phyloP scores from a whole-genome alignment of 92 coral and sea anemone genomes.

The Parazoanthus atlanticus region DNA sequence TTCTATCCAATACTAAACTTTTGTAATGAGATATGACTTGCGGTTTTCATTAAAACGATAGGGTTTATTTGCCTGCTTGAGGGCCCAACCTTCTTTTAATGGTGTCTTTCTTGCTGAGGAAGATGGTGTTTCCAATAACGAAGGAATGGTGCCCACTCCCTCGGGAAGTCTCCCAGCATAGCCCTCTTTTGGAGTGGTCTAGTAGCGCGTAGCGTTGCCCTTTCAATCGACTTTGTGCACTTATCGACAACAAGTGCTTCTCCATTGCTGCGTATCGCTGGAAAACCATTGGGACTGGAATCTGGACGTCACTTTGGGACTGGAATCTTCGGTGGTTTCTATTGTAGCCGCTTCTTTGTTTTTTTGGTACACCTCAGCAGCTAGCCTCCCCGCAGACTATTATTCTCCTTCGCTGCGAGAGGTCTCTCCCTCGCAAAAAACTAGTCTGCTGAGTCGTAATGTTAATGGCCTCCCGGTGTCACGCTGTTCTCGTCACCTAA shows the following conservation, averaged over 20 bases:
- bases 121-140: background rate
- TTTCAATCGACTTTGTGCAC: constrained; percentile 37
- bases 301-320: constrained; percentile 23
- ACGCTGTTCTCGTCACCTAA: too few species aligned
- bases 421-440: too few species aligned
- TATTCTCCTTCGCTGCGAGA: too few species aligned
- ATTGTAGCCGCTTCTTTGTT: background rate
- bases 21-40: constrained; percentile 24
- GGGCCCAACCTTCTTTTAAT: background rate
- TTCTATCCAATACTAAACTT: background rate
- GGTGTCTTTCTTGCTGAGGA: background rate
- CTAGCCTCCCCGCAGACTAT: too few species aligned
- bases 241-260: constrained; percentile 18
- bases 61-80: background rate
- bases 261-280: constrained; percentile 39
- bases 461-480: too few species aligned
- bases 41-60: constrained; percentile 1
- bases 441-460: too few species aligned
- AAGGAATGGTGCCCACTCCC: constrained; percentile 25
- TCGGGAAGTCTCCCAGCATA: constrained; percentile 28
- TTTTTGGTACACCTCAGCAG: constrained; percentile 14
- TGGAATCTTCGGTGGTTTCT: background rate
- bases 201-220: constrained; percentile 30
- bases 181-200: constrained; percentile 9
- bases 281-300: constrained; percentile 20